These are phyloP conservation scores for Jaculus jaculus DNA, from an alignment of 2,113 vertebrate genomes.

Conservation along the genomic window DNA sequence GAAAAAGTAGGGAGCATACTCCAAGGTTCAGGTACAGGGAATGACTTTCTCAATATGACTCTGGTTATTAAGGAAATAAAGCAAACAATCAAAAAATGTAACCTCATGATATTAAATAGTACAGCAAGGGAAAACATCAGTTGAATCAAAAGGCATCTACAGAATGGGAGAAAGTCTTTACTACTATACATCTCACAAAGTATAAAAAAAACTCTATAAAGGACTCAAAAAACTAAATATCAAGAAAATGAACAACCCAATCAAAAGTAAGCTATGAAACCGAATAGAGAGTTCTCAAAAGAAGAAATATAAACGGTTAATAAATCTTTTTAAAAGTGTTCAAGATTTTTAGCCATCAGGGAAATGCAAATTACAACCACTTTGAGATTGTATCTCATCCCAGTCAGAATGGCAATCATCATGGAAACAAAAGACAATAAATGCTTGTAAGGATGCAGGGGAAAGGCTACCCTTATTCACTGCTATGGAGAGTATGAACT, in stretches of 20 bases:
- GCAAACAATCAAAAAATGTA: no score
- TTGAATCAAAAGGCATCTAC: background rate
- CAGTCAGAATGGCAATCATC: background rate
- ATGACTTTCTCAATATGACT: no score
- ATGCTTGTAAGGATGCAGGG: background rate
- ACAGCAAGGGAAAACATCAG: background rate
- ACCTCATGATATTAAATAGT: background rate
- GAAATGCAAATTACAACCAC: background rate
- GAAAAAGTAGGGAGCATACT: no score
- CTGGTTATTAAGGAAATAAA: no score
- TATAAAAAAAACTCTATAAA: no score
- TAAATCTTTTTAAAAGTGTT: background rate
- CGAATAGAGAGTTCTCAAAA: background rate
- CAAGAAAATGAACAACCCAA: no score
- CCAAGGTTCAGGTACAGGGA: no score
- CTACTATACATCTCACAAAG: no score
- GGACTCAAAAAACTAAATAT: no score
- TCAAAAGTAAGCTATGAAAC: no score
- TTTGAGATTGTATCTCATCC: background rate
- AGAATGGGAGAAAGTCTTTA: background rate
- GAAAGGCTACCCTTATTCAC: background rate
- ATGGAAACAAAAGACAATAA: background rate
- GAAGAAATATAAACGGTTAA: background rate
- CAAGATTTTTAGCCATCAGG: background rate
- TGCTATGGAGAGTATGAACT: background rate